These are phyloP conservation scores for Apis florea DNA, from an alignment of 1,140 invertebrate genomes.

Conservation along the genomic window DNA sequence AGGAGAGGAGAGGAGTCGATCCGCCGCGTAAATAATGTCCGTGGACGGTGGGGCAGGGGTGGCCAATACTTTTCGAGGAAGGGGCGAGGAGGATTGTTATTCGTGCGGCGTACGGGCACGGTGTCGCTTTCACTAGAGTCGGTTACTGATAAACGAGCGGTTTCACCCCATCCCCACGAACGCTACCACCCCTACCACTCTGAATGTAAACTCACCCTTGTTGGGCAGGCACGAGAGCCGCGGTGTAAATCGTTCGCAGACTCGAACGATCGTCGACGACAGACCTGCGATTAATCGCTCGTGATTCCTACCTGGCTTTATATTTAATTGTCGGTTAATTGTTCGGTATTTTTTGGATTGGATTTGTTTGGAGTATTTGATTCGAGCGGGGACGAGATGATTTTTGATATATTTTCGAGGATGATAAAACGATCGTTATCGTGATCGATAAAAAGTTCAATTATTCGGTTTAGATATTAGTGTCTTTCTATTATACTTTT, in stretches of 20 bases:
- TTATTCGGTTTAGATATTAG: no score
- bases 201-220: slow-evolving; percentile 77
- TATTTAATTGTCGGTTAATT: neutral
- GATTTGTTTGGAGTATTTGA: no score
- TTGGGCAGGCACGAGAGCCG: slow-evolving; percentile 51
- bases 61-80: slow-evolving; percentile 69
- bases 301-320: slow-evolving; percentile 37
- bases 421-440: no score
- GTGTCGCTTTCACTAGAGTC: slow-evolving; percentile 80
- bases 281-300: slow-evolving; percentile 69
- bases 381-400: no score
- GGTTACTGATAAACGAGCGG: slow-evolving; percentile 80
- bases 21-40: slow-evolving; percentile 68
- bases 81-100: slow-evolving; percentile 74
- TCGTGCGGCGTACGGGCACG: slow-evolving; percentile 75
- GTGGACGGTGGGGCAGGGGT: slow-evolving; percentile 5
- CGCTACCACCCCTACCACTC: slow-evolving; percentile 45
- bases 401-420: no score
- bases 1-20: no score
- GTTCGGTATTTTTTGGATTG: no score
- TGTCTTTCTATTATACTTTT: no score
- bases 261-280: slow-evolving; percentile 73
- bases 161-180: slow-evolving; percentile 66
- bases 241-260: slow-evolving; percentile 72
- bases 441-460: no score